Evolutionary conservation across 2,888 invertebrate species (phyloP), one percentile per base, ranked within the genome.

Genomic region (Suillia variegata): DNA sequence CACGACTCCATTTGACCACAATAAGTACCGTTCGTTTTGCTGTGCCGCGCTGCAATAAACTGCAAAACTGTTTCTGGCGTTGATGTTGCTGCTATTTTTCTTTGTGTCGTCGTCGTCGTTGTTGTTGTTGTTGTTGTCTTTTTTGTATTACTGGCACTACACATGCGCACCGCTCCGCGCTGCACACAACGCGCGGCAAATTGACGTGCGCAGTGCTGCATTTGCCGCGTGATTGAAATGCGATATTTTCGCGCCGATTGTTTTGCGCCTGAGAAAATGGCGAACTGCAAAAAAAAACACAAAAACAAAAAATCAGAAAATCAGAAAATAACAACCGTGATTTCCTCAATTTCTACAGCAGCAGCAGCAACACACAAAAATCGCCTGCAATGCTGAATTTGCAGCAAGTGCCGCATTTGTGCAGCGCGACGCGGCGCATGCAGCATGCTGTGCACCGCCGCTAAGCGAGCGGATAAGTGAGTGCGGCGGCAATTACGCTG

Each of bases 241-340:
- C 76, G 78, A 78, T 77, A 78, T 76, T 75, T 77, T 75, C 73
- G 73, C 70, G 72, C 75, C 72, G 70, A 71, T 73, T 73, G 70
- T 55, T 69, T 66, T 67, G 71, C 64, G 24, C 18, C 18, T 51
- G 51, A n/a, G n/a, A 20, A 12, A 59, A n/a, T n/a, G n/a, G n/a
- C n/a, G n/a, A n/a, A n/a, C n/a, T n/a, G n/a, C n/a, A n/a, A n/a
- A n/a, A n/a, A n/a, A n/a, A n/a, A n/a, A n/a, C n/a, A n/a, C n/a
- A n/a, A n/a, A n/a, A n/a, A n/a, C n/a, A n/a, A n/a, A n/a, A n/a
- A n/a, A n/a, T n/a, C n/a, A n/a, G n/a, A n/a, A n/a, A n/a, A n/a
- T n/a, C n/a, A n/a, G n/a, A n/a, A n/a, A n/a, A n/a, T n/a, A n/a
- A n/a, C 10, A 26, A 26, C 26, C 26, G 26, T 26, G 26, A 26